Evolutionary conservation across 1,140 invertebrate species (phyloP), one percentile per base, ranked within the genome.

Genomic region (Drosophila santomea): DNA sequence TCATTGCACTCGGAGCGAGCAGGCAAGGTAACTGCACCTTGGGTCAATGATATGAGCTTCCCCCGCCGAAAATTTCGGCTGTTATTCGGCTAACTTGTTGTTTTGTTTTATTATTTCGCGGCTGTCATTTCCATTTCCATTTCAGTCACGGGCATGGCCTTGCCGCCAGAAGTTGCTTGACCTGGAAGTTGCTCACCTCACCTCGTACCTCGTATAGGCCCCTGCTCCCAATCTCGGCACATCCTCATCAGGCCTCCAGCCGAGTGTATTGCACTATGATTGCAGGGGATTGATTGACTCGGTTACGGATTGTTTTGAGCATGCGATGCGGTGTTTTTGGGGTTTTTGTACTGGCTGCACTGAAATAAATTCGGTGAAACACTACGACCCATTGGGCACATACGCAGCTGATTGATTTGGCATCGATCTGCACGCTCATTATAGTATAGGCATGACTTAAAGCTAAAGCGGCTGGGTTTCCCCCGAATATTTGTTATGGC

Each of bases 1-100:
- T 75, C 82, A 86, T 83, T 76, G 83, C 67, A 84, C 83, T 66
- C 51, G 3, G 41, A 25, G 25, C 50, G 55, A 41, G 35, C 39
- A 23, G 25, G 60, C 83, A 89, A 89, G 84, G 84, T 89, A 89
- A 89, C 62, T 90, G 84, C 84, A 90, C 84, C 77, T 78, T 84
- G 80, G 85, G 85, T 89, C 84, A 90, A 84, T 89, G 85, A 68
- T 67, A 89, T 88, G 59, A 47, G 51, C 64, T 69, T 41, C 64
- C 69, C 48, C 67, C 48, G 43, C 55, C 55, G 12, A 75, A 74
- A 78, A 52, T 61, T 52, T 61, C 17, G 56, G 36, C 68, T 48
- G 56, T 54, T 74, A 56, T 75, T 76, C 39, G 28, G 45, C 73
- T 39, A 35, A 36, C 47, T 58, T 72, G 28, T 39, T 64, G 32